Evolutionary conservation across 53 echinoderm and acorn worm genomes (phyloP).

Genomic region (Echinarachnius parma): DNA sequence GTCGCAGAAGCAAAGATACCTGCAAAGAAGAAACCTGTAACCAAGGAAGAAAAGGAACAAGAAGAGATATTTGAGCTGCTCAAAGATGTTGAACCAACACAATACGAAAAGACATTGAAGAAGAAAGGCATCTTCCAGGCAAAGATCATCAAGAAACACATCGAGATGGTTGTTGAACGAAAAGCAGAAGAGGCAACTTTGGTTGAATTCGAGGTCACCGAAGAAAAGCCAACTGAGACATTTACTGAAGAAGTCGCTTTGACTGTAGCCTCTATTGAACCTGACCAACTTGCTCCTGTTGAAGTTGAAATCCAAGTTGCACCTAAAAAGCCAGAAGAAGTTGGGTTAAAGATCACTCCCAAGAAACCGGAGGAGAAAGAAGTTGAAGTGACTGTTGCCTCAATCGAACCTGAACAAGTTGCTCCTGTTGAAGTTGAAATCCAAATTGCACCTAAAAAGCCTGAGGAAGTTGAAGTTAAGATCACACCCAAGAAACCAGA

Average conservation of each 20-base stretch:
- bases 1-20: background rate
- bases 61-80: slow-evolving; percentile 63
- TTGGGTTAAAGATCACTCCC: background rate
- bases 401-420: background rate
- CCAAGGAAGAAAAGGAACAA: slow-evolving; percentile 32
- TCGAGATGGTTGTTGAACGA: slow-evolving; percentile 44
- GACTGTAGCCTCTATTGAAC: background rate
- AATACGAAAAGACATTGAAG: slow-evolving; percentile 55
- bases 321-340: background rate
- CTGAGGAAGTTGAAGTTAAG: background rate
- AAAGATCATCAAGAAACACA: slow-evolving; percentile 48
- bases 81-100: slow-evolving; percentile 55
- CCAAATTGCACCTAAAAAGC: background rate
- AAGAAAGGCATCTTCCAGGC: slow-evolving; percentile 46
- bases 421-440: background rate
- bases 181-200: slow-evolving; percentile 39
- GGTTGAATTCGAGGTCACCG: background rate
- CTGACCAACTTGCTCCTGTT: background rate
- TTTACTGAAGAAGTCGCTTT: background rate
- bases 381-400: background rate
- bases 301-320: background rate
- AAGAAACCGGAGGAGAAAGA: background rate
- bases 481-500: background rate
- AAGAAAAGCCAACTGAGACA: slow-evolving; percentile 10
- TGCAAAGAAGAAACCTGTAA: background rate